phyloP scores from a whole-genome alignment of 1,140 invertebrate genomes.

The Ectropis grisescens region DNA sequence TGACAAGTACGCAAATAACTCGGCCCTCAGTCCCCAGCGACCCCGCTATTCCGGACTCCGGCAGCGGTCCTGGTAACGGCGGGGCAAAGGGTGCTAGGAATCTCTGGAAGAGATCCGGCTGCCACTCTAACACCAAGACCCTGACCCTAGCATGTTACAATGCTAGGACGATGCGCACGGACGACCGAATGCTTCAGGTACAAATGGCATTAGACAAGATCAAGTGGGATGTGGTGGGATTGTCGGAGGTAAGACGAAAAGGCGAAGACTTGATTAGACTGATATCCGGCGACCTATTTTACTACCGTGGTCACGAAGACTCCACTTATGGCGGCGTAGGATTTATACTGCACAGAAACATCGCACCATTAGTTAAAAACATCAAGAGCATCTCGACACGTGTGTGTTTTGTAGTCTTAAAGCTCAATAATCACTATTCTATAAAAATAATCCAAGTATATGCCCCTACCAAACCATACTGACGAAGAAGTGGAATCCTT shows the following conservation, averaged over 20 bases:
- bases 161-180: constrained; percentile 4
- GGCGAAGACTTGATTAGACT: constrained; percentile 15
- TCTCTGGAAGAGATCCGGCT: constrained; percentile 5
- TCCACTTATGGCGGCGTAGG: constrained; percentile 2
- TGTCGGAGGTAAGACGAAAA: constrained; percentile 18
- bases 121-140: constrained; percentile 3
- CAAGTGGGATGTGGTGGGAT: constrained; percentile 9
- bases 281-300: constrained; percentile 14
- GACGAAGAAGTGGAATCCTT: constrained; percentile 21
- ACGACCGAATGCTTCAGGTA: constrained; percentile 6
- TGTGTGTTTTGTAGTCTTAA: neutral
- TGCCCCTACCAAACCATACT: constrained; percentile 11
- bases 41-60: constrained; percentile 9
- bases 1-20: neutral
- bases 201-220: constrained; percentile 6
- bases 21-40: constrained; percentile 9
- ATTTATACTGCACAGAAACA: constrained; percentile 1
- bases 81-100: constrained; percentile 13
- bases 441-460: constrained; percentile 28
- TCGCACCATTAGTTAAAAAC: neutral
- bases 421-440: constrained; percentile 7
- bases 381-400: constrained; percentile 2
- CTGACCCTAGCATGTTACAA: constrained; percentile 4
- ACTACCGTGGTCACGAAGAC: constrained; percentile 5
- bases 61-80: constrained; percentile 12